Evolutionary conservation across 2,113 vertebrate genomes (phyloP), one percentile per base, ranked within the genome.

Genomic region (Chaenocephalus aceratus): DNA sequence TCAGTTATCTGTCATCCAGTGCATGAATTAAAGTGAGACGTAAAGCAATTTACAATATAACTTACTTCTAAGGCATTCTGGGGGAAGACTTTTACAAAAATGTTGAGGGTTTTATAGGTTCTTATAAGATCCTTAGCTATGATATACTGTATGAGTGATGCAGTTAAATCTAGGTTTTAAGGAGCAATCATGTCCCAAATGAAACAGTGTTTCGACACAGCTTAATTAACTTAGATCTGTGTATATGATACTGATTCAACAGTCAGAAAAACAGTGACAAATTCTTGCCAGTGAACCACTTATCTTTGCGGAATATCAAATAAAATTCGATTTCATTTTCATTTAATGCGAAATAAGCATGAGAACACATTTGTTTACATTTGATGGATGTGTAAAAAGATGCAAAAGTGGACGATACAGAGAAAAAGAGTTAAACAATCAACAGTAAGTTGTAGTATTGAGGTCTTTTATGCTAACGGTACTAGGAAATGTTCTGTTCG

Each of bases 1-100:
- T 77, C n/a, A 51, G 52, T 12, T 78, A 13, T 51, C 46, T 80
- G 16, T 45, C 46, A 70, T 58, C 44, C 6, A 1, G 30, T 18
- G 18, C 6, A 18, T 52, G 5, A 73, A 46, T 34, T 18, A 45
- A 41, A 44, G 51, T 6, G 14, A 78, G 46, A 23, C 10, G 44
- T 3, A 30, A 2, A 48, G 56, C 0, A 1, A 56, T 23, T 15
- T 58, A 41, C 1, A 54, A 36, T 56, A 59, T 41, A 41, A 41
- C 36, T 6, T 1, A 26, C 1, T 53, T 26, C 16, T 41, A 41
- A 41, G 36, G 36, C 14, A 36, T 9, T 61, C 18, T 14, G 18
- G 34, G 13, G 7, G 14, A n/a, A 64, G 3, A n/a, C 0, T 14
- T 62, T 54, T n/a, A 26, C 34, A 30, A 34, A 18, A 45, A 61